Evolutionary conservation across 2,113 vertebrate genomes (phyloP).

Genomic region (Glaucidium brasilianum): DNA sequence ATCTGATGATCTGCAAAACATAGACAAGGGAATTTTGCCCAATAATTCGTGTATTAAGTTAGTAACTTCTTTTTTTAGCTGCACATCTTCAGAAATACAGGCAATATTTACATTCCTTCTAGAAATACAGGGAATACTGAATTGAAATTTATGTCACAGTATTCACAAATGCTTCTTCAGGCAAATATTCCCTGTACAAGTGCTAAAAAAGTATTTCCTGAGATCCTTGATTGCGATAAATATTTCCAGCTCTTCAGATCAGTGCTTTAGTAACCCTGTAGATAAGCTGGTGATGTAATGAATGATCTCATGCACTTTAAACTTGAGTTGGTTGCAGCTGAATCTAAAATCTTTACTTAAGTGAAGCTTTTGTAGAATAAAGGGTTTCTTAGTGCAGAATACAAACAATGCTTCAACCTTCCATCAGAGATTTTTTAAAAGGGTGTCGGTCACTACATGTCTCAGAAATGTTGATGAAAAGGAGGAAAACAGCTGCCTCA

Average conservation of each 20-base stretch:
- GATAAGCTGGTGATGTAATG: conserved; percentile 31
- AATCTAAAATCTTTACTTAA: not conserved
- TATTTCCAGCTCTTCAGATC: not conserved
- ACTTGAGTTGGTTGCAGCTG: not conserved
- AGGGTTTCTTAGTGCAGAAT: not conserved
- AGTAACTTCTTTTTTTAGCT: not conserved
- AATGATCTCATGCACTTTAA: not conserved
- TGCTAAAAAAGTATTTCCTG: not conserved
- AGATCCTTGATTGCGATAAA: not conserved
- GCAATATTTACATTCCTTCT: not conserved
- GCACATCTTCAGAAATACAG: not conserved
- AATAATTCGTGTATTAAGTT: not conserved
- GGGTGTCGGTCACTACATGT: not conserved
- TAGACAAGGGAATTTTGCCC: not conserved
- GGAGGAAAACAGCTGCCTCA: not conserved
- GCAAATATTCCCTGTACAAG: not conserved
- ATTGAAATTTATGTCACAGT: not conserved
- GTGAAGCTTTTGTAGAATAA: not conserved
- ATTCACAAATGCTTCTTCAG: not conserved
- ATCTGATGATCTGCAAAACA: conserved; percentile 4
- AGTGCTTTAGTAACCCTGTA: not conserved
- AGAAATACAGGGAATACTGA: not conserved
- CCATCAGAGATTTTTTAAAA: not conserved
- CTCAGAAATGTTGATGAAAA: not conserved
- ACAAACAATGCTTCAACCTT: not conserved